Percentiles rank a stretch among this genome's conserved stretches.
phyloP scores from a whole-genome alignment of 2,113 vertebrate species.

The Crotalus tigris region DNA sequence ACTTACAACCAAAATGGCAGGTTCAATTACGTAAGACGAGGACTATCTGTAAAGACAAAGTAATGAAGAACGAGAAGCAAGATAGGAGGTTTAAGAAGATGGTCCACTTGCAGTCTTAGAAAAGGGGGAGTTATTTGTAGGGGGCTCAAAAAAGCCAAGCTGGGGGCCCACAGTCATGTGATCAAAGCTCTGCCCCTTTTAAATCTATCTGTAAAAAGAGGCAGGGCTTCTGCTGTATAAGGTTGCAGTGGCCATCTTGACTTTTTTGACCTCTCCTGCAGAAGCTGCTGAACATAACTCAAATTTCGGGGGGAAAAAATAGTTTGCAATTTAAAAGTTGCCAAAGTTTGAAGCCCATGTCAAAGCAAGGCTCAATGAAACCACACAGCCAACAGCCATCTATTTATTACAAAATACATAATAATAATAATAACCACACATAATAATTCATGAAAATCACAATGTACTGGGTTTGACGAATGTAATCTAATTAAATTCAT shows the following conservation, averaged over 20 bases:
- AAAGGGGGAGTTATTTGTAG: too few relatives aligned
- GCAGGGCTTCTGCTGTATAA: not conserved
- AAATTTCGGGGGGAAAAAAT: not conserved
- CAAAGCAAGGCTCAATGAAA: not conserved
- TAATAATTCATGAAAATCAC: not conserved
- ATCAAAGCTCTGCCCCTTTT: too few relatives aligned
- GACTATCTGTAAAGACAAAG: too few relatives aligned
- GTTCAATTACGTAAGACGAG: too few relatives aligned
- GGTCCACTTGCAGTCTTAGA: too few relatives aligned
- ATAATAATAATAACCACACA: not conserved
- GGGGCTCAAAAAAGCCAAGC: too few relatives aligned
- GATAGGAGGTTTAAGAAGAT: too few relatives aligned
- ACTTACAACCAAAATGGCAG: too few relatives aligned
- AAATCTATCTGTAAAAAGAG: not conserved
- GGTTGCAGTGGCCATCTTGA: not conserved
- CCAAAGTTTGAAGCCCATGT: not conserved
- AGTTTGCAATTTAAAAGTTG: not conserved
- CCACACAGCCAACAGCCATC: not conserved
- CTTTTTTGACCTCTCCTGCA: not conserved
- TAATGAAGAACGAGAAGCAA: too few relatives aligned
- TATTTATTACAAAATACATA: conserved; percentile 12
- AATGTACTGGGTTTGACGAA: not conserved
- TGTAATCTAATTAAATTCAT: not conserved
- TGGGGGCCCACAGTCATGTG: too few relatives aligned
- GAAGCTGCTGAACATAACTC: not conserved